phyloP scores from a whole-genome alignment of 2,888 invertebrate genomes.

The Cremastinae sp. region DNA sequence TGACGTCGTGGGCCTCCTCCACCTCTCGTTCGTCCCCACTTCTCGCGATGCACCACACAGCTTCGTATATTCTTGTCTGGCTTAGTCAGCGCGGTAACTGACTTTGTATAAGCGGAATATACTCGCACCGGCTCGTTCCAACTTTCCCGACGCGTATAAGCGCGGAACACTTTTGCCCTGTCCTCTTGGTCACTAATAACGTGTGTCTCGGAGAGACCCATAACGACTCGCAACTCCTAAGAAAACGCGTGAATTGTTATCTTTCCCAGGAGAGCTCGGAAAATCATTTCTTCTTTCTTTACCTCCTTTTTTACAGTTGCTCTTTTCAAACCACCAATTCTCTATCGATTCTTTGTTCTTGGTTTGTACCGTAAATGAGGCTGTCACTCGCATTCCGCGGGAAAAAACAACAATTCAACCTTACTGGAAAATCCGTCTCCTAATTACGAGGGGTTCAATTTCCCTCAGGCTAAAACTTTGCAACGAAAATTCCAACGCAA shows the following conservation, averaged over 20 bases:
- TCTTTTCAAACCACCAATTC: neutral
- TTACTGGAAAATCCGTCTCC: too few species aligned
- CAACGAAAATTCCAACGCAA: too few species aligned
- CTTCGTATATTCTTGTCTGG: slow-evolving; percentile 62
- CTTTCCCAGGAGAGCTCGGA: neutral
- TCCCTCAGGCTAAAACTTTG: too few species aligned
- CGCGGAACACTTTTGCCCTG: slow-evolving; percentile 57
- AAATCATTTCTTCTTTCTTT: neutral
- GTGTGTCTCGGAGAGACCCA: slow-evolving; percentile 12
- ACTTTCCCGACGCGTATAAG: slow-evolving; percentile 59
- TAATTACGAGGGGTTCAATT: too few species aligned
- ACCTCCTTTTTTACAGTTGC: neutral
- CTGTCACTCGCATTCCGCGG: neutral
- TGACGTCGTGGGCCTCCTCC: slow-evolving; percentile 75
- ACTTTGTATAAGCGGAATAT: slow-evolving; percentile 57
- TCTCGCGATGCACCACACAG: slow-evolving; percentile 30
- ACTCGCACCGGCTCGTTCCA: slow-evolving; percentile 43
- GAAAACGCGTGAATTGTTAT: neutral
- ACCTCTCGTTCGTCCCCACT: slow-evolving; percentile 50
- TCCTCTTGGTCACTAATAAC: slow-evolving; percentile 18
- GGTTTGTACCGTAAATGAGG: neutral
- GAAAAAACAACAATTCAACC: too few species aligned
- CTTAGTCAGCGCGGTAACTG: slow-evolving; percentile 75
- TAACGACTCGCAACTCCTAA: slow-evolving; percentile 22
- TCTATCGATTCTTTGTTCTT: neutral